Conservation (phyloP, 2,797 vertebrate species). For the Echeneis naucrates region DNA sequence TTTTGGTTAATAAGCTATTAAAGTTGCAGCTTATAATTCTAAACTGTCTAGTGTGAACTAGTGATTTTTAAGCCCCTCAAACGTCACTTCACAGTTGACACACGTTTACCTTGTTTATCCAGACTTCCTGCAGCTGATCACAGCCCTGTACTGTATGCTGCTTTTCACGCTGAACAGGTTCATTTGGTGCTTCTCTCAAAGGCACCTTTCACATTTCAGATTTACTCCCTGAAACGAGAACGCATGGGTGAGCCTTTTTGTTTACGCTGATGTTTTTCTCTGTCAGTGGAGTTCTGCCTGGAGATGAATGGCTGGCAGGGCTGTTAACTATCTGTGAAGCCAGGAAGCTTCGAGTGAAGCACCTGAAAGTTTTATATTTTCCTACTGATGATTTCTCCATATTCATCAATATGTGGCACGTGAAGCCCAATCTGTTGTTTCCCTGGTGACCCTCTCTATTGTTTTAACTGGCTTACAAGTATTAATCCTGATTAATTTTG, state of each 20-base stretch:
- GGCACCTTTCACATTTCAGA: conserved; percentile 12
- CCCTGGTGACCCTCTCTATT: not conserved
- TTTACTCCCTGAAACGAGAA: not conserved
- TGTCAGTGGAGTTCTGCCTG: conserved; percentile 5
- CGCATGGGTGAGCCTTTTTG: conserved; percentile 12
- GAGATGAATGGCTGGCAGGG: not conserved
- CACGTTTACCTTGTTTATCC: conserved; percentile 18
- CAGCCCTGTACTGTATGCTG: not conserved
- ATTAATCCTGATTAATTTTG: not conserved
- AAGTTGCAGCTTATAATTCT: not conserved
- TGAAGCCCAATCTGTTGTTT: not conserved
- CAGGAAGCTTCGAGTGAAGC: conserved; percentile 19
- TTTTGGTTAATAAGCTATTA: not conserved
- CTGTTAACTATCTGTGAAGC: not conserved
- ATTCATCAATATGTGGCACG: not conserved
- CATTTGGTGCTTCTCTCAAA: conserved; percentile 7
- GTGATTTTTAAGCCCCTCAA: too few relatives aligned
- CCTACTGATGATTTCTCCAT: not conserved
- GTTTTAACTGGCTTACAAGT: not conserved
- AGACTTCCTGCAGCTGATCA: conserved; percentile 9
- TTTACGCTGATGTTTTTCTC: not conserved
- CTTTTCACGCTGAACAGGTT: not conserved
- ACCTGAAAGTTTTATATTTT: conserved; percentile 1
- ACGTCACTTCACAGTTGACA: not conserved
- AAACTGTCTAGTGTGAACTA: too few relatives aligned